Conservation (phyloP, 1,140 invertebrate species). For the Drosophila ficusphila region DNA sequence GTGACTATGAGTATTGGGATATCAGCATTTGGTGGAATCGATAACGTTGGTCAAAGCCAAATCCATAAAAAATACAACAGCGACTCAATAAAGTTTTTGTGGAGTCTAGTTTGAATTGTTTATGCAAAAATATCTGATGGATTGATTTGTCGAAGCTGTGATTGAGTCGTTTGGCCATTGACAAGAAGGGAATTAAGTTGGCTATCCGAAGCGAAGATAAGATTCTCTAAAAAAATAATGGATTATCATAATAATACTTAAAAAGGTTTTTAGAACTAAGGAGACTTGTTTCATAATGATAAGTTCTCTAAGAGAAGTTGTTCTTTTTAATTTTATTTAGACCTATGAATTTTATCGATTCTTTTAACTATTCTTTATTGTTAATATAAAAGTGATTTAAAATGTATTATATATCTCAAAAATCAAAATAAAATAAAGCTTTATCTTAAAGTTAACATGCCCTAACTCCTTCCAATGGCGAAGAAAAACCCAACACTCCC, state of each 20-base stretch:
- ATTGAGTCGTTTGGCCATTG: conserved; percentile 71
- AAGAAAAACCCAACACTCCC: background rate
- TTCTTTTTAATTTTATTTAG: background rate
- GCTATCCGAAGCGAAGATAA: background rate
- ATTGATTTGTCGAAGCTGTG: conserved; percentile 63
- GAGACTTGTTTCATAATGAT: no score
- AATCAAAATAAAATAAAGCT: no score
- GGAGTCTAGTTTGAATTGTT: conserved; percentile 28
- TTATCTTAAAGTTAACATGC: background rate
- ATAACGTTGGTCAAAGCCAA: conserved; percentile 32
- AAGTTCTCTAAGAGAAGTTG: no score
- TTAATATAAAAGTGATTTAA: no score
- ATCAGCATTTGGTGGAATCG: conserved; percentile 26
- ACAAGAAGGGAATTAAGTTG: conserved; percentile 22
- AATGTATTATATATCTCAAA: no score
- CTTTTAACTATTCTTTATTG: no score
- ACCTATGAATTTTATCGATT: no score
- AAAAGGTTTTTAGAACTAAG: no score
- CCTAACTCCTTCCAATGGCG: background rate
- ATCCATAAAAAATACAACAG: conserved; percentile 52
- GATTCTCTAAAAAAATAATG: background rate
- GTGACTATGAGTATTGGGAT: conserved; percentile 53
- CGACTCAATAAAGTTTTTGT: conserved; percentile 39
- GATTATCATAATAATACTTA: no score
- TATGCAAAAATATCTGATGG: conserved; percentile 66